Evolutionary conservation across 2,113 vertebrate species (phyloP).

Genomic region (Shinisaurus crocodilurus): DNA sequence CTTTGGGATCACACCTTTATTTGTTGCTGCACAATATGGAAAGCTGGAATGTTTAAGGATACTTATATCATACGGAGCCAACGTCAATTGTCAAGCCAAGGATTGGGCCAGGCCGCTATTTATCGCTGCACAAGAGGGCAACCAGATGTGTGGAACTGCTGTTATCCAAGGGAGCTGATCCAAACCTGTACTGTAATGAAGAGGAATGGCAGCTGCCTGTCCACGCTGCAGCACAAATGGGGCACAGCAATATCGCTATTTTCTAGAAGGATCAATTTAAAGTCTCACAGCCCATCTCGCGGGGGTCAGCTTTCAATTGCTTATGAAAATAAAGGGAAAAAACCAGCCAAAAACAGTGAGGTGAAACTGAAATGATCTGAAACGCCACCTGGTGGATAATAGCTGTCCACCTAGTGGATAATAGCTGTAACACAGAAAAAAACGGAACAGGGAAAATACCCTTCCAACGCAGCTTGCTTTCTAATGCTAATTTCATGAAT

Average conservation of each 20-base stretch:
- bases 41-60: constrained; percentile 77
- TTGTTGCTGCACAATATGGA: constrained; percentile 89
- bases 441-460: no score
- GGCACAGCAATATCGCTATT: constrained; percentile 81
- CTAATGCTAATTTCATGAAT: no score
- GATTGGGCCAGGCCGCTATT: constrained; percentile 92
- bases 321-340: no score
- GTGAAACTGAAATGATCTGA: no score
- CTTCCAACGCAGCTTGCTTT: no score
- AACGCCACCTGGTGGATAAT: no score
- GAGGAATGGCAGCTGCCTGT: constrained; percentile 91
- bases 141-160: constrained; percentile 85
- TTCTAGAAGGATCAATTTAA: no score
- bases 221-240: constrained; percentile 91
- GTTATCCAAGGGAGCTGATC: constrained; percentile 83
- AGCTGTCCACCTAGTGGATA: no score
- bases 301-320: no score
- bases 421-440: no score
- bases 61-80: constrained; percentile 79
- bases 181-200: constrained; percentile 86
- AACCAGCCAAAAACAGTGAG: no score
- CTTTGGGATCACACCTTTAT: constrained; percentile 84
- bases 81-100: constrained; percentile 86
- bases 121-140: constrained; percentile 96
- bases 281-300: no score